Evolutionary conservation across 2,797 vertebrate species (phyloP).

Genomic region (Austrolebias charrua): DNA sequence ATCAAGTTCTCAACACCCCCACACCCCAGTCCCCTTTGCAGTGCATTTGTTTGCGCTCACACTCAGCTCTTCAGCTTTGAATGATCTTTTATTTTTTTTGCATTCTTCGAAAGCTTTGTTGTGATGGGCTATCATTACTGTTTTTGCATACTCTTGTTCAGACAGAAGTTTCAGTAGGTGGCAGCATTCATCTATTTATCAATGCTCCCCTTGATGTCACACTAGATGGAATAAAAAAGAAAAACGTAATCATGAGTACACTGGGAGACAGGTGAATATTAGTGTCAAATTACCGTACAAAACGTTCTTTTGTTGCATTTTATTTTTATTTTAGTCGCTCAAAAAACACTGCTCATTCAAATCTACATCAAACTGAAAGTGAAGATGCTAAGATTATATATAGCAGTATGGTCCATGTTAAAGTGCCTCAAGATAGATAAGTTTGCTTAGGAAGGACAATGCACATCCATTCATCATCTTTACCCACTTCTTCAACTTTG

Average conservation of each 20-base stretch:
- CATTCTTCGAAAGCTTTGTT: constrained; percentile 5
- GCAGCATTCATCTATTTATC: constrained; percentile 37
- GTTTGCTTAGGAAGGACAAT: no score
- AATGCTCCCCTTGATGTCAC: not conserved
- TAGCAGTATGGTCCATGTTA: no score
- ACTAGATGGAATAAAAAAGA: not conserved
- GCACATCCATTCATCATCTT: no score
- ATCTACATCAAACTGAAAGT: no score
- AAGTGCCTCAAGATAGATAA: no score
- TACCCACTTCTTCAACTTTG: no score
- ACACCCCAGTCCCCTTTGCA: constrained; percentile 11
- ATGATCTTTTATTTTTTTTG: constrained; percentile 6
- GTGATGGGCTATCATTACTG: not conserved
- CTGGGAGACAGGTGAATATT: no score
- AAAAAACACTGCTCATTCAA: no score
- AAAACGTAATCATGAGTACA: not conserved
- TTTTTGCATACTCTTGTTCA: constrained; percentile 7
- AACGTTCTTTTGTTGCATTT: not conserved
- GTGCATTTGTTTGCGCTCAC: constrained; percentile 16
- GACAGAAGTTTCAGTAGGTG: constrained; percentile 42
- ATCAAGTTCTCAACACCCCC: constrained; percentile 30
- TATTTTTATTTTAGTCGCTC: no score
- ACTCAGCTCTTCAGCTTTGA: constrained; percentile 9
- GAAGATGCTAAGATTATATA: no score
- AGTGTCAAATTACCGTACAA: not conserved